Percentiles rank a stretch among this genome's conserved stretches.
phyloP scores from a whole-genome alignment of 1,140 invertebrate species.

The Leucophenga varia region DNA sequence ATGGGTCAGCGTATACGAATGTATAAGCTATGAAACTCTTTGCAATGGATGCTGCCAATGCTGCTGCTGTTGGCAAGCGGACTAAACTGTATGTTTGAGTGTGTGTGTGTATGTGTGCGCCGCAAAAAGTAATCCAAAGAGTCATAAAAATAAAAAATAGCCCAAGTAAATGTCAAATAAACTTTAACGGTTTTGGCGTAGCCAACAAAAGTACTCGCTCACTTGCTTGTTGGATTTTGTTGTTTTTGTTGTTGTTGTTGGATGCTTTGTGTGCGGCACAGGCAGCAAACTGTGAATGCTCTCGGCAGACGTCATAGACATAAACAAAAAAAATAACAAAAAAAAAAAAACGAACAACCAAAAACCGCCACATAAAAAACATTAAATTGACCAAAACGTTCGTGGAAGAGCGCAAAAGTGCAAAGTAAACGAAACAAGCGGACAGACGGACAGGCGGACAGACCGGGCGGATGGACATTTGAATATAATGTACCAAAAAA shows the following conservation, averaged over 20 bases:
- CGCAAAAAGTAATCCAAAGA: constrained; percentile 31
- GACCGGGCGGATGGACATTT: too few species aligned
- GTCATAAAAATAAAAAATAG: constrained; percentile 54
- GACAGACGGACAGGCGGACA: too few species aligned
- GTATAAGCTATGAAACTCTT: too few species aligned
- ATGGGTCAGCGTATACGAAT: too few species aligned
- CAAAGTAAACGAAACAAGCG: too few species aligned
- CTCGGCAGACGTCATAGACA: too few species aligned
- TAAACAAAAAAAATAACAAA: constrained; percentile 21
- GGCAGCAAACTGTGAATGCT: too few species aligned
- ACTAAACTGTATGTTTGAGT: too few species aligned
- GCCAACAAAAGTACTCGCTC: constrained; percentile 5
- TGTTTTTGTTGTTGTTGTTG: constrained; percentile 17
- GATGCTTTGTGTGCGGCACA: too few species aligned
- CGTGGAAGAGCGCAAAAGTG: too few species aligned
- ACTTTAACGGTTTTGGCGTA: constrained; percentile 40
- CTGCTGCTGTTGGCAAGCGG: constrained; percentile 5
- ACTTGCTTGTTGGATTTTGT: constrained; percentile 12
- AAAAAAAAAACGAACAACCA: constrained; percentile 6
- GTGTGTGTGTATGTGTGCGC: too few species aligned
- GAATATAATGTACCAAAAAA: too few species aligned
- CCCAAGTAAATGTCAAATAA: constrained; percentile 55
- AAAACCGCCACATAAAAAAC: constrained; percentile 36
- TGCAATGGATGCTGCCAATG: background rate
- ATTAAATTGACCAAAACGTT: constrained; percentile 34